Percentiles rank a stretch among this genome's conserved stretches.
Conservation (phyloP, 2,113 vertebrate genomes). For the Rhinoderma darwinii region DNA sequence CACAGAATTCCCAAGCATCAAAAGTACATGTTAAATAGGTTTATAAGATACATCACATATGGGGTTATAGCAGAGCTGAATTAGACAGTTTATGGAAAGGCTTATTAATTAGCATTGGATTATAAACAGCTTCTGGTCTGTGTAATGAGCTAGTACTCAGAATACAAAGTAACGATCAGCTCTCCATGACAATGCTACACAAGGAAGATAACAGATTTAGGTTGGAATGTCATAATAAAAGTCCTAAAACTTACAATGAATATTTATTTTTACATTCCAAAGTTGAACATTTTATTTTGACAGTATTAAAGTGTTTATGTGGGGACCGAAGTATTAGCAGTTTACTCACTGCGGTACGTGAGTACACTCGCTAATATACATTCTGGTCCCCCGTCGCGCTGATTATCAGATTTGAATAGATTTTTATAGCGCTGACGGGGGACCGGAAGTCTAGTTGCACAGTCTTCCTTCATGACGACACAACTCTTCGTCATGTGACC, state of each 20-base stretch:
- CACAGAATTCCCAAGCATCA: not conserved
- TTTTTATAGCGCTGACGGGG: too few species aligned
- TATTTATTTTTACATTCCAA: not conserved
- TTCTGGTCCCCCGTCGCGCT: too few species aligned
- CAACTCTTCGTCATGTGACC: too few species aligned
- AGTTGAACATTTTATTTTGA: not conserved
- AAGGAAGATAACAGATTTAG: not conserved
- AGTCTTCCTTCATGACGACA: too few species aligned
- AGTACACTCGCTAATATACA: too few species aligned
- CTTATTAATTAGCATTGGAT: constrained; percentile 9
- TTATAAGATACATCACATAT: not conserved
- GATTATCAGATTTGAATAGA: too few species aligned
- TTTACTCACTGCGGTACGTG: too few species aligned
- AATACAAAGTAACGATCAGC: not conserved
- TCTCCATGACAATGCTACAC: not conserved
- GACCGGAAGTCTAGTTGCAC: too few species aligned
- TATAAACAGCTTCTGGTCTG: not conserved
- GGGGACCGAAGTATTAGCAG: too few species aligned
- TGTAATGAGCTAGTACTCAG: constrained; percentile 29
- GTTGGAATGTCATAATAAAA: not conserved
- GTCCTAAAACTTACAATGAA: not conserved
- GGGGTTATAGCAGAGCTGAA: not conserved
- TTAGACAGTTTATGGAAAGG: not conserved
- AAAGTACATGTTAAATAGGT: not conserved
- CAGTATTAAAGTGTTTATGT: not conserved